phyloP scores from a whole-genome alignment of 2,797 vertebrate genomes.

The Sparus aurata region DNA sequence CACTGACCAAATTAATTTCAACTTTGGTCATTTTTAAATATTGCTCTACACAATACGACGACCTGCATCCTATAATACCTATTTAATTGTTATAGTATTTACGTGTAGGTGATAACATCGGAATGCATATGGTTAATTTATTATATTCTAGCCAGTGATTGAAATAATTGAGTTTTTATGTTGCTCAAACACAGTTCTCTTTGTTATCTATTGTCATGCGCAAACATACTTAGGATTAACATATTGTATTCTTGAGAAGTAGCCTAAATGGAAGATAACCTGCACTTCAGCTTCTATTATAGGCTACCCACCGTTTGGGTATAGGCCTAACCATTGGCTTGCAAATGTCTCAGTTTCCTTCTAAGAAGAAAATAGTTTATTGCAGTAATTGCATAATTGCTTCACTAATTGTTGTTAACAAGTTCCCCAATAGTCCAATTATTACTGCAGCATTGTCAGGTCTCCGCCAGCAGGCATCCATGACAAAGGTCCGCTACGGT shows the following conservation, averaged over 20 bases:
- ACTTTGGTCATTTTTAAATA: not conserved
- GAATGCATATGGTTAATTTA: not conserved
- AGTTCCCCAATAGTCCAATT: slow-evolving; percentile 84
- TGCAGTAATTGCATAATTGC: slow-evolving; percentile 90
- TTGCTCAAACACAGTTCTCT: not conserved
- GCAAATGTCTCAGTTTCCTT: slow-evolving; percentile 77
- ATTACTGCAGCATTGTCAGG: slow-evolving; percentile 76
- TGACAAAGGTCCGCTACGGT: slow-evolving; percentile 80
- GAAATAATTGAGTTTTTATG: not conserved
- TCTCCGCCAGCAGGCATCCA: slow-evolving; percentile 74
- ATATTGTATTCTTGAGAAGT: slow-evolving; percentile 3
- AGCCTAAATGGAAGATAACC: slow-evolving; percentile 6
- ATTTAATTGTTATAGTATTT: not conserved
- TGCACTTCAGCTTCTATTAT: slow-evolving; percentile 19
- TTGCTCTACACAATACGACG: not conserved
- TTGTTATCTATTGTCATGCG: slow-evolving; percentile 2
- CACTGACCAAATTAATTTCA: not conserved
- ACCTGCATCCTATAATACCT: not conserved
- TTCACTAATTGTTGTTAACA: slow-evolving; percentile 91
- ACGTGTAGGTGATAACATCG: not conserved
- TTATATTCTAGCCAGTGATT: not conserved
- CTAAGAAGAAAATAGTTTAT: slow-evolving; percentile 81
- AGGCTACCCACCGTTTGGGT: not conserved
- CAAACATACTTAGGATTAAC: not conserved
- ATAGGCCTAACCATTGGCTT: slow-evolving; percentile 76